A percentile compares a stretch with the other conserved stretches of the same genome.
These are phyloP conservation scores for Paramormyrops hopkinsi DNA, from an alignment of 2,797 vertebrate genomes.

Conservation along the genomic window DNA sequence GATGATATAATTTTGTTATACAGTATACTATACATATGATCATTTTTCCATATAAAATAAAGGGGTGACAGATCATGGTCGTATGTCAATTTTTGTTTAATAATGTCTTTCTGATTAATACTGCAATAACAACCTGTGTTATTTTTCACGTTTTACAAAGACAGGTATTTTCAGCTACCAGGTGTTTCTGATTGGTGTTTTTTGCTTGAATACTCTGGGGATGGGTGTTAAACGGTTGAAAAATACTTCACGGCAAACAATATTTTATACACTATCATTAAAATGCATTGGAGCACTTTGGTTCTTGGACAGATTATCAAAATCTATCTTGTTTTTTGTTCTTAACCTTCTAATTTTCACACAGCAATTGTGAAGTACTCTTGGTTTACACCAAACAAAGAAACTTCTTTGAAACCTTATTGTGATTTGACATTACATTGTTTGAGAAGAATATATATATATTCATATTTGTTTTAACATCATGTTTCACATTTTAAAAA, in stretches of 20 bases:
- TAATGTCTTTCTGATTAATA: background rate
- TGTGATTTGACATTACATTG: background rate
- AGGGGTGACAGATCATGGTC: background rate
- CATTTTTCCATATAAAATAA: background rate
- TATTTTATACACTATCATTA: background rate
- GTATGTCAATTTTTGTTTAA: background rate
- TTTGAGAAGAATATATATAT: background rate
- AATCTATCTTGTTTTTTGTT: background rate
- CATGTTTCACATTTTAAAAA: background rate
- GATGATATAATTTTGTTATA: too few species aligned
- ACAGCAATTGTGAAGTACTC: background rate
- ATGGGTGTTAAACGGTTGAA: background rate
- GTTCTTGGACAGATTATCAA: background rate
- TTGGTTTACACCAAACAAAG: background rate
- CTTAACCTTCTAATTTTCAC: background rate
- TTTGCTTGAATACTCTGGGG: background rate
- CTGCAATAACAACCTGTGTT: background rate
- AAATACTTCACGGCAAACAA: background rate
- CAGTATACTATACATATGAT: background rate
- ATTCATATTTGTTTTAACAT: background rate
- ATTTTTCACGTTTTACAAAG: background rate
- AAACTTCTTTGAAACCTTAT: background rate
- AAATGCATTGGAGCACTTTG: background rate
- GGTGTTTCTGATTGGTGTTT: background rate
- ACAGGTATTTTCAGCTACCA: background rate